These are phyloP conservation scores for Meandrusa payeni DNA, from an alignment of 2,888 invertebrate species.

Conservation along the genomic window DNA sequence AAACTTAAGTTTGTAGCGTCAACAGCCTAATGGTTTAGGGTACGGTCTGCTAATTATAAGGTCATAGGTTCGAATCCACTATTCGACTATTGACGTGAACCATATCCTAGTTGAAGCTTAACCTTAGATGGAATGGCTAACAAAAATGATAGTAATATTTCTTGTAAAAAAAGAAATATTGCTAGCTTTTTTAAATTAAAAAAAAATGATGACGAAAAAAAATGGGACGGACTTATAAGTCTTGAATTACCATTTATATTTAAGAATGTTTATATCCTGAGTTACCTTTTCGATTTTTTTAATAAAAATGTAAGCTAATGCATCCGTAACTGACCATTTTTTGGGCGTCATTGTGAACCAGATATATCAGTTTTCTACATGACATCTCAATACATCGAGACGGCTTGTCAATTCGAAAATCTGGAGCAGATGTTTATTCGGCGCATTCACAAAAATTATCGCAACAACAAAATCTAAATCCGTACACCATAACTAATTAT, in stretches of 20 bases:
- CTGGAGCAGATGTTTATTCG: constrained; percentile 74
- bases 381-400: constrained; percentile 68
- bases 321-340: constrained; percentile 62
- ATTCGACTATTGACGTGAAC: no score
- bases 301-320: constrained; percentile 24
- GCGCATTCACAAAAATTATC: constrained; percentile 74
- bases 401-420: constrained; percentile 67
- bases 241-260: not conserved
- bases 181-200: no score
- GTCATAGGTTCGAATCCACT: no score
- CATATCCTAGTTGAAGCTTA: no score
- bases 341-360: constrained; percentile 56
- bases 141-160: no score
- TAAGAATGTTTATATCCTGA: not conserved
- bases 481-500: constrained; percentile 80
- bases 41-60: no score
- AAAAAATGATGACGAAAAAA: no score
- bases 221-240: not conserved
- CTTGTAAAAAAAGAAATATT: no score
- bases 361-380: constrained; percentile 72
- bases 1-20: no score
- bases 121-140: no score
- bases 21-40: no score
- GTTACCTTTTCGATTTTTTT: not conserved
- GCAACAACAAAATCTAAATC: constrained; percentile 77